Base-by-base conservation (phyloP, 2,113 vertebrate species). In the Lanius ludovicianus region DNA sequence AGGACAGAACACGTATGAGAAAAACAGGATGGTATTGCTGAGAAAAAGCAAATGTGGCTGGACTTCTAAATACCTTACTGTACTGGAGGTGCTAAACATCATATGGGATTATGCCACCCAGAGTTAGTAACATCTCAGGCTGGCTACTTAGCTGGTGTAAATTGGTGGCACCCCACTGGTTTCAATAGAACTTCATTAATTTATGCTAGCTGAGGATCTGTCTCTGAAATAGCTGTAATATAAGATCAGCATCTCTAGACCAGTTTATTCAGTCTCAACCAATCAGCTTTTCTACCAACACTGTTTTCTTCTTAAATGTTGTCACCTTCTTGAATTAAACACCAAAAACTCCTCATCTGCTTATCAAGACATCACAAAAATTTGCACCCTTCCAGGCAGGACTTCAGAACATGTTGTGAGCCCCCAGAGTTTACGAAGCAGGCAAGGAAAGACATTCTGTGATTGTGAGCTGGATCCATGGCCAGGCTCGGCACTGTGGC, bases 271-370 rank as follows among this genome's bases (percentile, higher is more conserved):
- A 69, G 55, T 59, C 37, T 41, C 84, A 77, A 84, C 60, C 50
- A 55, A 84, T 49, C 82, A 91, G 23, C 20, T 91, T 86, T 89
- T 82, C 76, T 64, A 31, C n/a, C 35, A 56, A 46, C 76, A 35
- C 41, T 44, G 56, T 71, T 89, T 86, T 60, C 31, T 23, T 92
- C 64, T 92, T 86, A 27, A 56, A 56, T 22, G 33, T 95, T 87
- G 49, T 92, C 92, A 81, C 88, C 86, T 87, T 84, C 93, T 90
- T 95, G 90, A 89, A 90, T 77, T 78, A 84, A 96, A 93, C 82
- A 82, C 31, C 39, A 49, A 53, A 93, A 91, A 52, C 4, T 1
- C 2, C 9, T 21, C 47, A 23, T 86, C 79, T 95, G 64, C 80
- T 92, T 92, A 90, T 93, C 76, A 88, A 87, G 88, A 71, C 83